Evolutionary conservation across 2,113 vertebrate species (phyloP).

Genomic region (Cathartes aura): DNA sequence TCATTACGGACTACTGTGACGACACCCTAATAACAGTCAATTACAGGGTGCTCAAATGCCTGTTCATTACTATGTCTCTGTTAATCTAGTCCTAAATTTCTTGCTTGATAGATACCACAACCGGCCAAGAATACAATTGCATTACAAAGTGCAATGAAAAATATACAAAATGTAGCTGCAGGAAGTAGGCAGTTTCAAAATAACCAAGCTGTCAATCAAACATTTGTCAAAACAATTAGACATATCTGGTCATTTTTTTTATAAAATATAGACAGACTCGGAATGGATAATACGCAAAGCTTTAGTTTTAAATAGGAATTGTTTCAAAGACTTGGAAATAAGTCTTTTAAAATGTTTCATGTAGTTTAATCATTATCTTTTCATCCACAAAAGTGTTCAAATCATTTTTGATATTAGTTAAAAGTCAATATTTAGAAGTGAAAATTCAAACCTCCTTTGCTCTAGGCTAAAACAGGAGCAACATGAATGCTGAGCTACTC

Average conservation of each 20-base stretch:
- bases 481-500: slow-evolving; percentile 77
- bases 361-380: slow-evolving; percentile 73
- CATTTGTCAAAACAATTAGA: slow-evolving; percentile 30
- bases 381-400: slow-evolving; percentile 74
- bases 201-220: slow-evolving; percentile 41
- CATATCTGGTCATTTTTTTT: not conserved
- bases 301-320: slow-evolving; percentile 11
- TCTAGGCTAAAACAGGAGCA: slow-evolving; percentile 82
- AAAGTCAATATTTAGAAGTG: slow-evolving; percentile 82
- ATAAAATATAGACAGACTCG: not conserved
- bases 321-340: slow-evolving; percentile 40
- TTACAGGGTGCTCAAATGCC: slow-evolving; percentile 61
- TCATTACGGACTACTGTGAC: slow-evolving; percentile 39
- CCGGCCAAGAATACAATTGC: slow-evolving; percentile 65
- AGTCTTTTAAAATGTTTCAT: slow-evolving; percentile 46
- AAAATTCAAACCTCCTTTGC: slow-evolving; percentile 75
- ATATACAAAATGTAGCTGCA: slow-evolving; percentile 28
- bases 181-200: slow-evolving; percentile 21
- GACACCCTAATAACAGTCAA: slow-evolving; percentile 71
- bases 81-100: slow-evolving; percentile 77
- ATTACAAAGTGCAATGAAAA: slow-evolving; percentile 30
- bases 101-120: slow-evolving; percentile 66
- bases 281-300: not conserved
- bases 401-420: slow-evolving; percentile 76
- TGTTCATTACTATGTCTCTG: slow-evolving; percentile 75